Base-by-base conservation (phyloP, 1,140 invertebrate species). In the Harpegnathos saltator region DNA sequence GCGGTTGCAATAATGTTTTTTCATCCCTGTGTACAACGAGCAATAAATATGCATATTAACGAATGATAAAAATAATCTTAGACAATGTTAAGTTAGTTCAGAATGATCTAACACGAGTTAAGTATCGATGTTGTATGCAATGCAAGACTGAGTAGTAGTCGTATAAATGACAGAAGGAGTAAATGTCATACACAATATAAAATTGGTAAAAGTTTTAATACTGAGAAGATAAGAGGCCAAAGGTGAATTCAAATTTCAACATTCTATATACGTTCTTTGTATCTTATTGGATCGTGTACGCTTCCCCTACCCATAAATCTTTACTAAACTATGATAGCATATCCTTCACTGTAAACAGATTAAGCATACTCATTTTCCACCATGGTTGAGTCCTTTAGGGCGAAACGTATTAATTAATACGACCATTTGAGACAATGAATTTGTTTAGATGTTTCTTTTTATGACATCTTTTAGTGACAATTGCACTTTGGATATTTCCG, bases 331-430 rank as follows among this genome's bases (percentile, higher is more conserved):
- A 9, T 44, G 11, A 44, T 44, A 44, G 38, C 17, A 48, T n/a
- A 66, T 84, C 82, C 75, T 80, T 80, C 59, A 62, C 80, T 75
- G 69, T 71, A 86, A 84, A 75, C 88, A 90, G 88, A 91, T 85
- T 88, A 89, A 90, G 88, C 88, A 85, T 89, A 87, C 86, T 83
- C 77, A 65, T 38, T 82, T 89, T 84, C 88, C 85, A 73, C 85
- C 83, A 88, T 88, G 87, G 85, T 88, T 87, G 17, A 78, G 50
- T 82, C 62, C 22, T 88, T 87, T 75, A 82, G 83, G 85, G 78
- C 73, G 58, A 87, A 85, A 56, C 33, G 29, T 44, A 63, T 71
- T 71, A 56, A 62, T 24, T n/a, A 38, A 56, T 12, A 26, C 17
- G 19, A 50, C 22, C 15, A 52, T 15, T 4, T 59, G 17, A 58